Percentiles rank a stretch among this genome's conserved stretches.
phyloP scores from a whole-genome alignment of 1,140 invertebrate species.

The Macrostomum lignano region DNA sequence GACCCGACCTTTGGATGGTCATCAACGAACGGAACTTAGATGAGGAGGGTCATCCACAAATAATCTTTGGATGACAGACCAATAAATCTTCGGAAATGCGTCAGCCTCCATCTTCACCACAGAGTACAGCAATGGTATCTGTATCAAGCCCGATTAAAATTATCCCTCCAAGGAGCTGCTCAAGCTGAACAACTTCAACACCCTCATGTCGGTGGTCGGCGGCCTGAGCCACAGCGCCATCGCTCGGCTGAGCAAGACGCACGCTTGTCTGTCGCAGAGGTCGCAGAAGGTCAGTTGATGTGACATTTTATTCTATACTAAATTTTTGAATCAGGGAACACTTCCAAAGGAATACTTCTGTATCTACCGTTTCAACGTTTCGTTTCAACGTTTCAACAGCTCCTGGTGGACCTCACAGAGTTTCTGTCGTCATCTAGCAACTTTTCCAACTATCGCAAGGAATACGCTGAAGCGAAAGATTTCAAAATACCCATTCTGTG shows the following conservation, averaged over 20 bases:
- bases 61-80: no score
- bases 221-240: constrained; percentile 34
- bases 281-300: constrained; percentile 25
- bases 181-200: constrained; percentile 34
- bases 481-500: constrained; percentile 35
- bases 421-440: constrained; percentile 33
- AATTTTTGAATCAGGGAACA: neutral
- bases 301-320: constrained; percentile 6
- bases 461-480: constrained; percentile 25
- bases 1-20: no score
- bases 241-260: constrained; percentile 31
- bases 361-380: neutral
- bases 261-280: constrained; percentile 29
- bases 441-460: constrained; percentile 32
- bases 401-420: constrained; percentile 27
- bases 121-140: no score
- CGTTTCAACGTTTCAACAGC: constrained; percentile 11
- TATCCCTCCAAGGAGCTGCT: constrained; percentile 33
- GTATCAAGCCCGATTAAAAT: no score
- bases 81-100: no score
- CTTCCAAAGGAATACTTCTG: no score
- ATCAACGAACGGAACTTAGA: no score
- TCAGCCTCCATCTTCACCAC: no score
- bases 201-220: constrained; percentile 35
- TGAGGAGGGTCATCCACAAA: no score